Percentiles rank a stretch among this genome's conserved stretches.
Conservation (phyloP, 2,797 vertebrate species). For the Falco concolor region DNA sequence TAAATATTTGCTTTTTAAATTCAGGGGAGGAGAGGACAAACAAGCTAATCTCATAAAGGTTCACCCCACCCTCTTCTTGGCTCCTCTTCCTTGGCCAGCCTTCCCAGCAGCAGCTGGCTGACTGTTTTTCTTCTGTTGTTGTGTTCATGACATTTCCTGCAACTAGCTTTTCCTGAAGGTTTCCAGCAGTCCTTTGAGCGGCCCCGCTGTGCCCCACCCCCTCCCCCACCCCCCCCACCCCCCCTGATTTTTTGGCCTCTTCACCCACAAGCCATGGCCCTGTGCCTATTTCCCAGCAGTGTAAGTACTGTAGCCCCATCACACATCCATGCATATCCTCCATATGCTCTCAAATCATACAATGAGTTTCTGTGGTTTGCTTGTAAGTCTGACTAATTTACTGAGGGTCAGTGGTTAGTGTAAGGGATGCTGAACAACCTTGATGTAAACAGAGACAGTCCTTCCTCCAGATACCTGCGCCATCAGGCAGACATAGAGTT, state of each 20-base stretch:
- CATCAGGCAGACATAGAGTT: background rate
- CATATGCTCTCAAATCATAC: background rate
- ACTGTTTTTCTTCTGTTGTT: background rate
- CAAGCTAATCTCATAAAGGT: background rate
- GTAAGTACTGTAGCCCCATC: background rate
- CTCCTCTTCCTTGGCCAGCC: background rate
- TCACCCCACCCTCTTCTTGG: conserved; percentile 33
- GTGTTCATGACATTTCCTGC: conserved; percentile 21
- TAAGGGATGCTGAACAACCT: background rate
- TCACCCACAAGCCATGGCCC: background rate
- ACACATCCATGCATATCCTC: background rate
- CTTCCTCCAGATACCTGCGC: background rate
- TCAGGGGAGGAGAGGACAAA: background rate
- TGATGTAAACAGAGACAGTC: background rate
- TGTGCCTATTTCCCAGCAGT: background rate
- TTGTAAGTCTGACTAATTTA: background rate
- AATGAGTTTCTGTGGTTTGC: background rate
- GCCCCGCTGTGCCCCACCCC: background rate
- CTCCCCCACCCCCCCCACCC: background rate
- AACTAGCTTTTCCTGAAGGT: background rate
- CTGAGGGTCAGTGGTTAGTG: background rate
- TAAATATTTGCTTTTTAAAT: background rate
- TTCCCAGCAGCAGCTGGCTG: conserved; percentile 36
- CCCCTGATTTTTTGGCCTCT: background rate
- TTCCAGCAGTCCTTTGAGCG: background rate